Base-by-base conservation (phyloP, 2,888 invertebrate genomes). In the Sphinx pinastri region DNA sequence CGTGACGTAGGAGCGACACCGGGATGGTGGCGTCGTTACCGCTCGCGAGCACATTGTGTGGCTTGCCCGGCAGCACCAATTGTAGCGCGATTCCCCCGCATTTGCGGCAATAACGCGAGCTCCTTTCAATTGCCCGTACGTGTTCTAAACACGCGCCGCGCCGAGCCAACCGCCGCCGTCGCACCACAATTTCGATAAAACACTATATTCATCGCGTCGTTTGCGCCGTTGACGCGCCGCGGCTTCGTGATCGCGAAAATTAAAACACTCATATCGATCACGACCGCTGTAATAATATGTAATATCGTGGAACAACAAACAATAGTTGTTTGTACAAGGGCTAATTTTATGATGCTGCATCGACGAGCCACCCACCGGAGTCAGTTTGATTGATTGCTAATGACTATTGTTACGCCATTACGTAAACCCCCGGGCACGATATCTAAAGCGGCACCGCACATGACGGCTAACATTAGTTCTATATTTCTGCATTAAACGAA, bases 321-420 rank as follows among this genome's bases (percentile, higher is more conserved):
- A 77, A 70, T 71, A 71, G 76, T 80, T 75, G 60, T 47, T 47
- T 49, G 63, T 60, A 14, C 87, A 77, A 88, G 89, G 87, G 86
- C 79, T 85, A 84, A 88, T 91, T 89, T 88, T 74, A 80, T 79
- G 84, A 77, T 78, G 76, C 75, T 72, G 81, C 80, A 81, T 80
- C 82, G 83, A 81, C 79, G 74, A 81, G 77, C 86, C 88, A 84
- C 88, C 88, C 87, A 88, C 86, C 77, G 79, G 79, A 87, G 81
- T 84, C 80, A 77, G 80, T 81, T 81, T 87, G 90, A 93, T 93
- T 92, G 93, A 92, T 92, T 91, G 91, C 89, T 88, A 91, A 92
- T 90, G 85, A 88, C 88, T 87, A 90, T 91, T 88, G 90, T 91
- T 92, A 89, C 81, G 84, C 83, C 84, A 84, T 88, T 89, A 88